phyloP scores from a whole-genome alignment of 2,113 vertebrate species.

The Nibea coibor region DNA sequence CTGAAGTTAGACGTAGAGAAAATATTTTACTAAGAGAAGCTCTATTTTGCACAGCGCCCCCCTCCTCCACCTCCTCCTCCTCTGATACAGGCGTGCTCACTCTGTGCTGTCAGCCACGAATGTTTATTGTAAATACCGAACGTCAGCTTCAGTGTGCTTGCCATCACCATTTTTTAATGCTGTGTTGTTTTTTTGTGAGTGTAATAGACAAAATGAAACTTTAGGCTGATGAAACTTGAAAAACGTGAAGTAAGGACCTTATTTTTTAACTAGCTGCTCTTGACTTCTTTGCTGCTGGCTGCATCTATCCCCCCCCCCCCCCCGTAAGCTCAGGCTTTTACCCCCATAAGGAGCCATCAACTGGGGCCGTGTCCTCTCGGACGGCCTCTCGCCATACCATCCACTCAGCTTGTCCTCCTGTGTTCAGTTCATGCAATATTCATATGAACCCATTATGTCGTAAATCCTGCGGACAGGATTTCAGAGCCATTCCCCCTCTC shows the following conservation, averaged over 20 bases:
- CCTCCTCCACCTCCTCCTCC: too few species aligned
- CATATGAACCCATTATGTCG: slow-evolving; percentile 59
- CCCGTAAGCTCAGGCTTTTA: slow-evolving; percentile 18
- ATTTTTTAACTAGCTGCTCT: slow-evolving; percentile 15
- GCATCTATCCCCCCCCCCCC: background rate
- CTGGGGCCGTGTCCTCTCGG: slow-evolving; percentile 32
- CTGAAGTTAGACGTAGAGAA: slow-evolving; percentile 69
- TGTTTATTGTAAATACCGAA: slow-evolving; percentile 58
- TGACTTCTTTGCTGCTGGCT: slow-evolving; percentile 34
- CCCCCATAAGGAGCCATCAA: slow-evolving; percentile 12
- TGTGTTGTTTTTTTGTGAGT: slow-evolving; percentile 21
- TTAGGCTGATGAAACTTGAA: slow-evolving; percentile 50
- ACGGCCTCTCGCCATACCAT: slow-evolving; percentile 25
- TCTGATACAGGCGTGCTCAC: slow-evolving; percentile 19
- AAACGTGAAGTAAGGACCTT: slow-evolving; percentile 23
- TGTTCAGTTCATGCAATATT: slow-evolving; percentile 61
- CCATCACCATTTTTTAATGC: slow-evolving; percentile 27
- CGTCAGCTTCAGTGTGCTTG: slow-evolving; percentile 41
- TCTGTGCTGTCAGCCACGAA: slow-evolving; percentile 50
- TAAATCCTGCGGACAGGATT: slow-evolving; percentile 60
- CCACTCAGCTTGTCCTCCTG: slow-evolving; percentile 44
- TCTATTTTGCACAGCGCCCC: slow-evolving; percentile 79
- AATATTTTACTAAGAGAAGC: slow-evolving; percentile 80
- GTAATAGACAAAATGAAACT: slow-evolving; percentile 21
- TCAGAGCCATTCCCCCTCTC: slow-evolving; percentile 31